Evolutionary conservation across 2,888 invertebrate species (phyloP).

Genomic region (Agonopterix alstromeriana): DNA sequence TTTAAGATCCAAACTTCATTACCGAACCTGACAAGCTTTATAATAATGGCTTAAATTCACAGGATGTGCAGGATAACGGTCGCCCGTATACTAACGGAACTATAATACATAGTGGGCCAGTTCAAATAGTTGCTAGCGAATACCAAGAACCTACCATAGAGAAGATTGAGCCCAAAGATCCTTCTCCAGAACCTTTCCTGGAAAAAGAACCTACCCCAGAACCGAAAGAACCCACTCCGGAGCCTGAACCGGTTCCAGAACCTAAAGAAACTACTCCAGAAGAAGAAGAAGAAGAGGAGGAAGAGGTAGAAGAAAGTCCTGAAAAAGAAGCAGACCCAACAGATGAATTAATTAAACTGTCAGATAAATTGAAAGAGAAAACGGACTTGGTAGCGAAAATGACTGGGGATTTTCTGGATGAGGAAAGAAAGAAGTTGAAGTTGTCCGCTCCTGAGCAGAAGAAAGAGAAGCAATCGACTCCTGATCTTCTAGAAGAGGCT

Average conservation of each 20-base stretch:
- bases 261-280: conserved; percentile 12
- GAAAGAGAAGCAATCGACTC: conserved; percentile 40
- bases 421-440: conserved; percentile 28
- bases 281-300: conserved; percentile 6
- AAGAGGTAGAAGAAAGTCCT: conserved; percentile 8
- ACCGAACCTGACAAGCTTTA: neutral
- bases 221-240: conserved; percentile 11
- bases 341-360: conserved; percentile 26
- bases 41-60: conserved; percentile 8
- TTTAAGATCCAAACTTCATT: too few relatives aligned
- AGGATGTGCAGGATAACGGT: conserved; percentile 64
- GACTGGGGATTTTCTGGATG: conserved; percentile 45
- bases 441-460: conserved; percentile 34
- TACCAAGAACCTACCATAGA: conserved; percentile 46
- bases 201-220: conserved; percentile 18
- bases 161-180: conserved; percentile 15
- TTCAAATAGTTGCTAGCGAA: conserved; percentile 60
- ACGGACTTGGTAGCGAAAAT: conserved; percentile 33
- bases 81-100: conserved; percentile 67
- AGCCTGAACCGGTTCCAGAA: conserved; percentile 16
- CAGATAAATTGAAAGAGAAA: conserved; percentile 27
- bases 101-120: conserved; percentile 52
- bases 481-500: conserved; percentile 56
- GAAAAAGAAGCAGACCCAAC: conserved; percentile 6
- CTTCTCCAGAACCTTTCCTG: conserved; percentile 17